A percentile compares a stretch with the other conserved stretches of the same genome.
Conservation (phyloP, 2,797 vertebrate species). For the Lates japonicus region DNA sequence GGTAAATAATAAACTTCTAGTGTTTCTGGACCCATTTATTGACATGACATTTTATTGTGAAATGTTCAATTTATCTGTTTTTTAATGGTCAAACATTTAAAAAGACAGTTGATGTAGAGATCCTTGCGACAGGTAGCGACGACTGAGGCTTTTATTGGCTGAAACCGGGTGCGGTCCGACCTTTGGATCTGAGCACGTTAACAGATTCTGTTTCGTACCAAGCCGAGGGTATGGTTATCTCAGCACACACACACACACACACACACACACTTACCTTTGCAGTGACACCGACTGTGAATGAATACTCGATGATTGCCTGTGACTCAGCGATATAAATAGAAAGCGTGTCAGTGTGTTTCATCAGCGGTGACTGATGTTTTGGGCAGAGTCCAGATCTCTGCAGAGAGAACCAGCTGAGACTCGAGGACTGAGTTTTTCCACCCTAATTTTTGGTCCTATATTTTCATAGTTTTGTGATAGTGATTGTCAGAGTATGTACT, state of each 20-base stretch:
- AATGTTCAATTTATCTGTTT: too few species aligned
- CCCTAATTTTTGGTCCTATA: neutral
- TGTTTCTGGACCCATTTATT: neutral
- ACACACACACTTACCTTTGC: neutral
- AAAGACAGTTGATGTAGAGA: neutral
- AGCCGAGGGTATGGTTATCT: neutral
- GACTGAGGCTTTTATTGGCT: neutral
- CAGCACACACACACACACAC: conserved; percentile 1
- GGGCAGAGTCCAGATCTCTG: neutral
- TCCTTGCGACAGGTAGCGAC: conserved; percentile 3
- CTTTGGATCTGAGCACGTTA: conserved; percentile 45
- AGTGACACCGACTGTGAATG: neutral
- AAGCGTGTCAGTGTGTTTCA: conserved; percentile 22
- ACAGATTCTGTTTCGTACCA: neutral
- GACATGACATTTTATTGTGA: too few species aligned
- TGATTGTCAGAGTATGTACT: neutral
- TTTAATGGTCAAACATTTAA: neutral
- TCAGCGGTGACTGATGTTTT: neutral
- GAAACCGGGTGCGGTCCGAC: conserved; percentile 32
- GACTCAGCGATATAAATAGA: conserved; percentile 27
- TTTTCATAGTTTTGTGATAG: neutral
- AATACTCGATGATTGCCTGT: conserved; percentile 1
- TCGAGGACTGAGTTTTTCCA: neutral
- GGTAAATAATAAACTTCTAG: neutral
- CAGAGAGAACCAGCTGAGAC: neutral